phyloP scores from a whole-genome alignment of 2,797 vertebrate species.

The Neosalanx taihuensis region DNA sequence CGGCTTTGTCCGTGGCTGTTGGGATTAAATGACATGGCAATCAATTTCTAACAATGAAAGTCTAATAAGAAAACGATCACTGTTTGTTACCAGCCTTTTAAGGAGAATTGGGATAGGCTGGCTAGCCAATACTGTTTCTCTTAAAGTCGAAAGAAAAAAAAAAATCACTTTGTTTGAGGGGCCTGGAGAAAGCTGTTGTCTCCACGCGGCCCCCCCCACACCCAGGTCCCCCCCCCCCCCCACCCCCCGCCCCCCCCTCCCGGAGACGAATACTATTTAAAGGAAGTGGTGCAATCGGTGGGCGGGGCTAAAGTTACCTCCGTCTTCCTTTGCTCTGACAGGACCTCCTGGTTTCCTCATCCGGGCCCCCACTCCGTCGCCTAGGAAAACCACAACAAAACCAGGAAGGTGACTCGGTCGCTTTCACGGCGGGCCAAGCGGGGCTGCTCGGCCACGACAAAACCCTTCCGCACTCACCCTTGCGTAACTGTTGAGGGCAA shows the following conservation, averaged over 20 bases:
- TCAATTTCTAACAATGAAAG: constrained; percentile 40
- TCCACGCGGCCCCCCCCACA: constrained; percentile 20
- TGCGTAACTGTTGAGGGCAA: constrained; percentile 47
- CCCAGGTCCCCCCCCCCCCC: too few relatives aligned
- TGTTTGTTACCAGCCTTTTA: constrained; percentile 34
- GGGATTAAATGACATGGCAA: constrained; percentile 39
- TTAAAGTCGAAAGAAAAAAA: constrained; percentile 32
- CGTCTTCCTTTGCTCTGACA: constrained; percentile 99
- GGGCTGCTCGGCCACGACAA: constrained; percentile 29
- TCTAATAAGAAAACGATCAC: constrained; percentile 28
- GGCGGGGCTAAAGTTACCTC: constrained; percentile 74
- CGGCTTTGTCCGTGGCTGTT: constrained; percentile 6
- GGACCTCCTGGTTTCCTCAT: constrained; percentile 92
- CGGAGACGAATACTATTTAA: constrained; percentile 40
- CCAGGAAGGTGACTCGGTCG: constrained; percentile 53
- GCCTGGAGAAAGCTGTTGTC: constrained; percentile 39
- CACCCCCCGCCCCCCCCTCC: constrained; percentile 23
- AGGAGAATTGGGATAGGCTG: constrained; percentile 22
- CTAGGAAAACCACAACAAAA: constrained; percentile 78
- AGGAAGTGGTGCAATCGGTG: constrained; percentile 56
- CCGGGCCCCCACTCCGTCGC: constrained; percentile 94
- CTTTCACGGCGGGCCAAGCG: constrained; percentile 44
- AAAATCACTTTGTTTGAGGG: constrained; percentile 54
- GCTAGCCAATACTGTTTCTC: constrained; percentile 30
- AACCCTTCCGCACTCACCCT: constrained; percentile 25